Percentiles rank a stretch among this genome's conserved stretches.
Conservation (phyloP, 2,113 vertebrate genomes). For the Sula dactylatra region DNA sequence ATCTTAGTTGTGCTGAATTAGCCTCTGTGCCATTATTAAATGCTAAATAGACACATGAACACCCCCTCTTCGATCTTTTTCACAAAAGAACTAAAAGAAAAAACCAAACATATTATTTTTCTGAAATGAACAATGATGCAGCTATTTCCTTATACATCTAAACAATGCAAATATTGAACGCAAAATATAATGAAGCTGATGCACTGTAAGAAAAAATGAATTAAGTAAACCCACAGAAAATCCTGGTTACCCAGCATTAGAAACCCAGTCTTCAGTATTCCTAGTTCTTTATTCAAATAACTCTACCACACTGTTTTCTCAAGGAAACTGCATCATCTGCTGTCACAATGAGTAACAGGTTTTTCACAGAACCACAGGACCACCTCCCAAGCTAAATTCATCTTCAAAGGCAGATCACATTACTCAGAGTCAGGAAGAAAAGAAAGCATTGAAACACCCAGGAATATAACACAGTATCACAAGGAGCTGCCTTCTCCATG, state of each 20-base stretch:
- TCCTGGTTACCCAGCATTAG: neutral
- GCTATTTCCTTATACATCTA: neutral
- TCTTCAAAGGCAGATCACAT: neutral
- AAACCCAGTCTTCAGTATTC: neutral
- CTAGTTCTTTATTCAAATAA: neutral
- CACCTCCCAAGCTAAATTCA: conserved; percentile 14
- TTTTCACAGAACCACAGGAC: neutral
- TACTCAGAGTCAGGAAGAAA: neutral
- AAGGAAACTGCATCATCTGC: neutral
- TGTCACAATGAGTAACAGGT: neutral
- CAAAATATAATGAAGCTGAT: neutral
- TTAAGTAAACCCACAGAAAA: neutral
- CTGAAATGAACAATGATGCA: neutral
- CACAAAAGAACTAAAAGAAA: neutral
- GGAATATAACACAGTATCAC: rapidly evolving
- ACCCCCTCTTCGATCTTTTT: neutral
- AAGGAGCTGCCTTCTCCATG: neutral
- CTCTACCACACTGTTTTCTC: neutral
- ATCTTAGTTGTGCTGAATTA: neutral
- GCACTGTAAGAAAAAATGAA: neutral
- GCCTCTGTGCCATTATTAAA: neutral
- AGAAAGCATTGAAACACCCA: neutral
- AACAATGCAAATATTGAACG: neutral
- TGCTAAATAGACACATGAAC: neutral
- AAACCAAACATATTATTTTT: neutral